Percentiles rank a stretch among this genome's conserved stretches.
These are phyloP conservation scores for Solenopsis invicta DNA, from an alignment of 1,140 invertebrate genomes.

Conservation along the genomic window DNA sequence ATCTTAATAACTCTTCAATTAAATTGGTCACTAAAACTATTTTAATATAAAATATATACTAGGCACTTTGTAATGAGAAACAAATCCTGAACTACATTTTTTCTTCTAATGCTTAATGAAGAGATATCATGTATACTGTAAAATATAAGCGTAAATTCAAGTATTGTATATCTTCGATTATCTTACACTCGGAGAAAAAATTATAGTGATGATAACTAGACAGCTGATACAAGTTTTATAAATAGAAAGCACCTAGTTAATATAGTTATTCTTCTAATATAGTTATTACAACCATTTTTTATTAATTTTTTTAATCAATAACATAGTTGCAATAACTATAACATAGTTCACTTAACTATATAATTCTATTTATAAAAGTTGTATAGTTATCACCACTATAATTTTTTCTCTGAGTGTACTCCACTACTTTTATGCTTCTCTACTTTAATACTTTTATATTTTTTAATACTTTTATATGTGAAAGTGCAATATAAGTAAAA, in stretches of 20 bases:
- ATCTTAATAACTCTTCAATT: constrained; percentile 7
- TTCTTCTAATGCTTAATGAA: neutral
- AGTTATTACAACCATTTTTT: no score
- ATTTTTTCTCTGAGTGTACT: no score
- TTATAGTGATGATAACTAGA: no score
- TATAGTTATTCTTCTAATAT: no score
- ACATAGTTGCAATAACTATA: no score
- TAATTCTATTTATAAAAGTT: no score
- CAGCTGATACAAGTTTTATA: no score
- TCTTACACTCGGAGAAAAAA: neutral
- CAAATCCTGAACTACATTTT: neutral
- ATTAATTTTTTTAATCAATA: no score
- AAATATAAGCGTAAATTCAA: neutral
- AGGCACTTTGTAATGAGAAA: no score
- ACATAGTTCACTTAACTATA: no score
- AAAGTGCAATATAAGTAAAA: neutral
- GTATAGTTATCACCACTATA: no score
- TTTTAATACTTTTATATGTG: neutral
- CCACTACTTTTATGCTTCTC: neutral
- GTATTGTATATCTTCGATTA: neutral
- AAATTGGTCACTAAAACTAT: neutral
- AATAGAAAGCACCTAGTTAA: no score
- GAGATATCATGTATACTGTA: neutral
- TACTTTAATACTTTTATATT: neutral
- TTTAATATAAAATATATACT: neutral